Evolutionary conservation across 2,797 vertebrate genomes (phyloP).

Genomic region (Anolis apletophallus): DNA sequence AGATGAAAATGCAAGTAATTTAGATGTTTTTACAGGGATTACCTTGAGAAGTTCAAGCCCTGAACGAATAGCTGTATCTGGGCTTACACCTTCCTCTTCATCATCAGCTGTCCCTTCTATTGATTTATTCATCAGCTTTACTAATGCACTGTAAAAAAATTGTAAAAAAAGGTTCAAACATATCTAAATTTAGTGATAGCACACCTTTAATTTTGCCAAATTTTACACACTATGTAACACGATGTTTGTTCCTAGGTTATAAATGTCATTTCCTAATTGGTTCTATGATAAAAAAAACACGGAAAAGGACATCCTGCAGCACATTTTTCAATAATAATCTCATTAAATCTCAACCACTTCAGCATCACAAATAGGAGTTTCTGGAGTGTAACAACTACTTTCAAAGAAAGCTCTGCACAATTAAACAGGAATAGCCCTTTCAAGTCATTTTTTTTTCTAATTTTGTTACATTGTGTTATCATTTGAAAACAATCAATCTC

Average conservation of each 20-base stretch:
- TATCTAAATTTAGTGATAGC: not conserved
- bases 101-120: conserved; percentile 98
- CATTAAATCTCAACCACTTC: too few species aligned
- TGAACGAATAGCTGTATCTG: conserved; percentile 96
- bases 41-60: conserved; percentile 99
- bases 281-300: too few species aligned
- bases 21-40: conserved; percentile 41
- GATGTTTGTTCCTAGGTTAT: too few species aligned
- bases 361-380: too few species aligned
- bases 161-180: not conserved
- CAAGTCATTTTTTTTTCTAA: too few species aligned
- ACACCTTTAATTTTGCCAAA: not conserved
- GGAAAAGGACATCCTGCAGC: too few species aligned
- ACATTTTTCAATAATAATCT: too few species aligned
- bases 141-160: conserved; percentile 86
- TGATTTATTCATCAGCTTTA: conserved; percentile 98
- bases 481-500: not conserved
- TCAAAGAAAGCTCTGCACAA: too few species aligned
- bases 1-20: not conserved
- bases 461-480: too few species aligned
- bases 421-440: too few species aligned
- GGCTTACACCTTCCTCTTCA: conserved; percentile 97
- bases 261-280: too few species aligned
- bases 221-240: not conserved
- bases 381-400: too few species aligned